Evolutionary conservation across 2,888 invertebrate species (phyloP).

Genomic region (Drosophila longiperda): DNA sequence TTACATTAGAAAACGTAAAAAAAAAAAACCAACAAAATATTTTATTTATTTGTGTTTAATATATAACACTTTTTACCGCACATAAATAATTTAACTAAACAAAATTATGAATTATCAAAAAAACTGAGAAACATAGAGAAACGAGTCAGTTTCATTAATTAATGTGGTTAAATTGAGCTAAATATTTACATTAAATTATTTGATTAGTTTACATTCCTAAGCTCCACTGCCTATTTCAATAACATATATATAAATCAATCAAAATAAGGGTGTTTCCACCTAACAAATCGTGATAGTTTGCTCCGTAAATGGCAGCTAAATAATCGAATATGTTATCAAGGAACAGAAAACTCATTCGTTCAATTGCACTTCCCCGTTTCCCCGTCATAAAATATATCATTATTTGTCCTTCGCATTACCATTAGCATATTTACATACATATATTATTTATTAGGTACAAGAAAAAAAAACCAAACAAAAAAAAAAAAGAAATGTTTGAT

Average conservation of each 20-base stretch:
- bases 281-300: background rate
- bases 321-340: background rate
- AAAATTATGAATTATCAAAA: background rate
- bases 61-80: no score
- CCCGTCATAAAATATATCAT: background rate
- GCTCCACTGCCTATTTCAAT: background rate
- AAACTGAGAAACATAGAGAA: background rate
- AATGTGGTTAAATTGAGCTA: background rate
- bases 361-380: background rate
- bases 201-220: background rate
- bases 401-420: slow-evolving; percentile 16
- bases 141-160: background rate
- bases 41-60: no score
- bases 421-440: slow-evolving; percentile 16
- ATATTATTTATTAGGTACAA: slow-evolving; percentile 10
- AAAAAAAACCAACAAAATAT: background rate
- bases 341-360: background rate
- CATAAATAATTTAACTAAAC: background rate
- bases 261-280: background rate
- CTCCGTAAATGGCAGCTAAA: background rate
- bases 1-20: background rate
- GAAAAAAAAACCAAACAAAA: background rate
- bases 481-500: slow-evolving; percentile 45
- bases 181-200: no score
- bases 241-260: background rate